Evolutionary conservation across 2,113 vertebrate species (phyloP).

Genomic region (Colistium nudipinnis): DNA sequence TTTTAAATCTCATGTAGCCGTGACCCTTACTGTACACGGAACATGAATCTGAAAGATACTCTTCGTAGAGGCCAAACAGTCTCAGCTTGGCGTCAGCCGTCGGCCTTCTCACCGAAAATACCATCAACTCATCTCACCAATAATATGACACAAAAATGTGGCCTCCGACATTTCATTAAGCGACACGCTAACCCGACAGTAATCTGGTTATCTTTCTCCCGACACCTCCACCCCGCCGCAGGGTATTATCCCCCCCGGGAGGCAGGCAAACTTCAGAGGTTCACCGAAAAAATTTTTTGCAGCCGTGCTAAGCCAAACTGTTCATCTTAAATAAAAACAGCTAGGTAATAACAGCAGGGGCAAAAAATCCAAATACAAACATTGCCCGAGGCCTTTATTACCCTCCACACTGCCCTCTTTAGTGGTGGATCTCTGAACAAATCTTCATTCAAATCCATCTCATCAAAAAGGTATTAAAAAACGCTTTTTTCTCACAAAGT

Average conservation of each 20-base stretch:
- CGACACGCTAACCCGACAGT: conserved; percentile 31
- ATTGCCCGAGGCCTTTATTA: no score
- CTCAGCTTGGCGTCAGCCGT: conserved; percentile 22
- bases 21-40: background rate
- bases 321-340: no score
- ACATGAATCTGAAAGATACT: background rate
- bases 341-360: background rate
- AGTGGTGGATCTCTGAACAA: background rate
- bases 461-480: background rate
- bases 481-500: no score
- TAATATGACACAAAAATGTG: conserved; percentile 48
- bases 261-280: background rate
- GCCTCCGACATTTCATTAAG: conserved; percentile 54
- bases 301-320: background rate
- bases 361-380: no score
- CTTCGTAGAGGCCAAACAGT: background rate
- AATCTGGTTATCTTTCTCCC: conserved; percentile 61
- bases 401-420: no score
- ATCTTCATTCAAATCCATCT: background rate
- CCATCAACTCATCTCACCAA: background rate
- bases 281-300: conserved; percentile 5
- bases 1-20: background rate
- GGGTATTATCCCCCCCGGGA: background rate
- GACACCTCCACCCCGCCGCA: conserved; percentile 28
- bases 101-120: no score